Conservation (phyloP, 2,888 invertebrate species). For the Frankliniella fusca region DNA sequence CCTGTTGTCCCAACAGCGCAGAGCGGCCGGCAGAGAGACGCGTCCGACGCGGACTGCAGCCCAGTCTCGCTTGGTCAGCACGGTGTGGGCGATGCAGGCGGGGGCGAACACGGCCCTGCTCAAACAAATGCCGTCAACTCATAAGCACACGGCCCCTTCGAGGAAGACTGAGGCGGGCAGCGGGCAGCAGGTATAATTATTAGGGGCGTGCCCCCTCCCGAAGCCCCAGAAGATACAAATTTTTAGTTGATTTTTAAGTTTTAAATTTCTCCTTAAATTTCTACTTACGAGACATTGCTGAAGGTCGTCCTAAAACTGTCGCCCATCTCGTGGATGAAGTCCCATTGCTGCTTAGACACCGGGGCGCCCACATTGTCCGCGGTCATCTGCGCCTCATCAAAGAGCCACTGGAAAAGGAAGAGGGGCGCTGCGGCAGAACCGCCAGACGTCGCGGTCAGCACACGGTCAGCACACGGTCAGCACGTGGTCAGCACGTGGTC, state of each 20-base stretch:
- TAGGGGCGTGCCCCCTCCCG: too few species aligned
- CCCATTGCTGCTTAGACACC: constrained; percentile 86
- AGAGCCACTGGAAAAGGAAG: constrained; percentile 92
- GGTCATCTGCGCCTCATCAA: constrained; percentile 91
- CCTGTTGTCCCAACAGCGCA: constrained; percentile 78
- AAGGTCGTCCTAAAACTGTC: constrained; percentile 76
- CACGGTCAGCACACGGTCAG: too few species aligned
- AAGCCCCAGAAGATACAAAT: too few species aligned
- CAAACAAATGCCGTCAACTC: constrained; percentile 37
- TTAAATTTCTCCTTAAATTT: too few species aligned
- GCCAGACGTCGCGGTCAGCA: not conserved
- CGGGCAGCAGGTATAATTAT: not conserved
- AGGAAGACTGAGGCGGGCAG: not conserved
- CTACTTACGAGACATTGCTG: constrained; percentile 66
- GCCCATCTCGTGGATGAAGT: constrained; percentile 87
- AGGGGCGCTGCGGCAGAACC: constrained; percentile 63
- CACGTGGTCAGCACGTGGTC: too few species aligned
- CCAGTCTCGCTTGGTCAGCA: constrained; percentile 85
- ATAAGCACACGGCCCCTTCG: not conserved
- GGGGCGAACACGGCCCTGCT: constrained; percentile 82
- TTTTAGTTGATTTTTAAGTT: too few species aligned
- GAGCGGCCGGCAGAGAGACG: constrained; percentile 75
- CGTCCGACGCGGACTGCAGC: constrained; percentile 77
- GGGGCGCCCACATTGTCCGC: constrained; percentile 89
- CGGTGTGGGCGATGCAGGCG: constrained; percentile 87